Percentiles rank a stretch among this genome's conserved stretches.
Conservation (phyloP, 2,888 invertebrate species). For the Pristionchus maxplancki region DNA sequence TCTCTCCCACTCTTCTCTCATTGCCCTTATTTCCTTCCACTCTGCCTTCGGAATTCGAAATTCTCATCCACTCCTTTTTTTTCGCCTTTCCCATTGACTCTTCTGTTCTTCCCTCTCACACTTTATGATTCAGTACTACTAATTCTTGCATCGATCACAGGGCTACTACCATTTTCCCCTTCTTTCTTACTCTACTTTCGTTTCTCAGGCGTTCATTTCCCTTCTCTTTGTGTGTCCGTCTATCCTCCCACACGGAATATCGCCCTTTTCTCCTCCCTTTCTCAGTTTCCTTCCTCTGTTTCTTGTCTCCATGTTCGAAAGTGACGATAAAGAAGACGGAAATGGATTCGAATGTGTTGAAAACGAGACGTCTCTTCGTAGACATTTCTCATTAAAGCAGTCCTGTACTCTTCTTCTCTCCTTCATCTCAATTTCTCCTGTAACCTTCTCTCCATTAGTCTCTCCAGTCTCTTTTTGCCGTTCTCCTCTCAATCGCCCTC, state of each 20-base stretch:
- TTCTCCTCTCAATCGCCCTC: background rate
- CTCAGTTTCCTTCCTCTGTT: background rate
- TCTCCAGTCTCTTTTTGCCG: background rate
- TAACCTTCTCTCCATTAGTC: background rate
- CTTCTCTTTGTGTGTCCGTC: background rate
- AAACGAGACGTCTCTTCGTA: background rate
- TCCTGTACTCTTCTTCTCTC: background rate
- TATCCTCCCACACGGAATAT: background rate
- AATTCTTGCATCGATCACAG: background rate
- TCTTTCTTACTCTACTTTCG: background rate
- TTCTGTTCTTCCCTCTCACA: background rate
- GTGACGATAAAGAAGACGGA: background rate
- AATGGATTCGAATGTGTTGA: background rate
- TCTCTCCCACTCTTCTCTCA: background rate
- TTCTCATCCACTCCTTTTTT: background rate
- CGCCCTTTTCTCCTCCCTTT: background rate
- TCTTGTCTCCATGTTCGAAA: background rate
- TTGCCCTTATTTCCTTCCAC: constrained; percentile 11
- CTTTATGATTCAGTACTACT: background rate
- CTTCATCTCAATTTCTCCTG: background rate
- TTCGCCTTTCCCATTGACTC: background rate
- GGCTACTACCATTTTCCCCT: background rate
- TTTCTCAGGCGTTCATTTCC: background rate
- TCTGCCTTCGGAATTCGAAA: background rate
- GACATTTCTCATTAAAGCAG: background rate